Conservation (phyloP, 2,113 vertebrate genomes). For the Microcebus lehilahytsara region DNA sequence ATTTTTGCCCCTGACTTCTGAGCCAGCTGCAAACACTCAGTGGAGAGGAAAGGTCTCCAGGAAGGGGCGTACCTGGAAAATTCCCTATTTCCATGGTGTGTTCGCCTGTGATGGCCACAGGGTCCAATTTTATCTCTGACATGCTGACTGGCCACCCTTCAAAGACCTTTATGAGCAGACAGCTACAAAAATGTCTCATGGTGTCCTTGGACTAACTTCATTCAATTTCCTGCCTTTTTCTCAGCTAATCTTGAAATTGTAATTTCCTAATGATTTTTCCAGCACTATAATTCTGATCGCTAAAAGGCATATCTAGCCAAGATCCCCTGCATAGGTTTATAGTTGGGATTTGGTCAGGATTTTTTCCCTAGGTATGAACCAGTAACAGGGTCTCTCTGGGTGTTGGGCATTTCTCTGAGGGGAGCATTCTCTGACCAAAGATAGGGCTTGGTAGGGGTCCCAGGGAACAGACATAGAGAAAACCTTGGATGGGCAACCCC, state of each 20-base stretch:
- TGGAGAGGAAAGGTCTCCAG: background rate
- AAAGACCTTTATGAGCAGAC: constrained; percentile 12
- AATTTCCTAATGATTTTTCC: constrained; percentile 63
- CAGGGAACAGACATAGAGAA: background rate
- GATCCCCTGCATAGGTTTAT: background rate
- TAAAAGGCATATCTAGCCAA: constrained; percentile 1
- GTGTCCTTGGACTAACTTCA: background rate
- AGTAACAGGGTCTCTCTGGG: background rate
- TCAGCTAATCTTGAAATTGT: constrained; percentile 52
- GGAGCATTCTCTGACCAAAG: background rate
- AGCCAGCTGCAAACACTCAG: background rate
- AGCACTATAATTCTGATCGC: background rate
- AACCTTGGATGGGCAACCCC: background rate
- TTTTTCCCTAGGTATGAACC: background rate
- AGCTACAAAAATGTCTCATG: constrained; percentile 12
- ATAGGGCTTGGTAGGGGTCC: background rate
- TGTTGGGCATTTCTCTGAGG: background rate
- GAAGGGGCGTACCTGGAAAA: background rate
- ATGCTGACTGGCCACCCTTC: background rate
- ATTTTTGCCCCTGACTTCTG: background rate
- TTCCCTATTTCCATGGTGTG: accelerated
- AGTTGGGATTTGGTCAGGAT: background rate
- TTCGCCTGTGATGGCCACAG: background rate
- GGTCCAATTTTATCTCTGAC: background rate
- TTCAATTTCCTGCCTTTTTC: constrained; percentile 53